These are phyloP conservation scores for Cetoscarus ocellatus DNA, from an alignment of 2,797 vertebrate species.

Conservation along the genomic window DNA sequence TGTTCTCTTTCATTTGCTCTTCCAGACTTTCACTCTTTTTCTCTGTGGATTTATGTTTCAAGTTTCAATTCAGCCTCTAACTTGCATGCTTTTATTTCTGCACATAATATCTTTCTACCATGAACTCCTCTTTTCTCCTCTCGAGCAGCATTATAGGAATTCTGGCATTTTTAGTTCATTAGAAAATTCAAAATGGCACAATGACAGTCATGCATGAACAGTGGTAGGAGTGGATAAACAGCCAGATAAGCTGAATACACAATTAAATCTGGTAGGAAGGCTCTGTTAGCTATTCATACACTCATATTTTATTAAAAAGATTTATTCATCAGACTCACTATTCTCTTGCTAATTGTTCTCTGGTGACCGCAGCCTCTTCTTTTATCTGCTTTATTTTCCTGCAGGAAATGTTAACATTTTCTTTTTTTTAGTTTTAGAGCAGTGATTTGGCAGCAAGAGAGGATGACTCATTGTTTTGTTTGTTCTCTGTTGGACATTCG, in stretches of 20 bases:
- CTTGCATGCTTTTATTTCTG: slow-evolving; percentile 6
- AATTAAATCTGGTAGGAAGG: slow-evolving; percentile 6
- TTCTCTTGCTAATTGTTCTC: slow-evolving; percentile 36
- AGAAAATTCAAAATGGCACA: slow-evolving; percentile 1
- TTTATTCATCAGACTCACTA: slow-evolving; percentile 24
- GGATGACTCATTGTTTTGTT: neutral
- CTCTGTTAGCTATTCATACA: slow-evolving; percentile 19
- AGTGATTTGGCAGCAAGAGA: neutral
- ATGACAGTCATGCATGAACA: neutral
- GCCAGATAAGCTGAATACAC: neutral
- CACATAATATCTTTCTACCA: slow-evolving; percentile 6
- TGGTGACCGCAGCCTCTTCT: slow-evolving; percentile 8
- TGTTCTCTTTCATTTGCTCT: slow-evolving; percentile 38
- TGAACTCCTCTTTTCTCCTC: neutral
- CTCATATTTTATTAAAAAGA: slow-evolving; percentile 48
- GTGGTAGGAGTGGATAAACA: slow-evolving; percentile 1
- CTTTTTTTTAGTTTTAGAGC: neutral
- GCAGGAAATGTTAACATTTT: slow-evolving; percentile 16
- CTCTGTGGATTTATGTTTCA: neutral
- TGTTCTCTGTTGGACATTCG: neutral
- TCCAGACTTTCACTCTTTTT: slow-evolving; percentile 8
- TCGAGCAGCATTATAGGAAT: neutral
- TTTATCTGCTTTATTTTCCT: slow-evolving; percentile 16
- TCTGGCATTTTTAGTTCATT: slow-evolving; percentile 18
- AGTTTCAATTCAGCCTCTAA: slow-evolving; percentile 1